Evolutionary conservation across 2,113 vertebrate genomes (phyloP).

Genomic region (Castor canadensis): DNA sequence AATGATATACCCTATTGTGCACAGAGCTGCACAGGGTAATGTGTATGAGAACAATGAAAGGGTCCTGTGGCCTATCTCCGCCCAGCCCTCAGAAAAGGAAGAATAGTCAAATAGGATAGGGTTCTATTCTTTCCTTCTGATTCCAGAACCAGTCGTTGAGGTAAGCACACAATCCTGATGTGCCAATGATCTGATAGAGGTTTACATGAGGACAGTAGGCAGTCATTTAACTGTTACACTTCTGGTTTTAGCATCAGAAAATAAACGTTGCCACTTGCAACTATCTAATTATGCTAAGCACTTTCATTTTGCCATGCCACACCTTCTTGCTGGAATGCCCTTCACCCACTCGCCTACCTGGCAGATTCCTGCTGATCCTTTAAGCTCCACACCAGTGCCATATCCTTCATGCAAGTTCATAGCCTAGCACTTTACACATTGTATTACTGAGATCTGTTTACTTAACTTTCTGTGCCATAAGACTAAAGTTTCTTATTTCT

Average conservation of each 20-base stretch:
- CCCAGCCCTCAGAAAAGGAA: background rate
- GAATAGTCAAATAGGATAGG: background rate
- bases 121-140: background rate
- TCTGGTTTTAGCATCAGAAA: constrained; percentile 1
- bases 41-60: background rate
- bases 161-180: background rate
- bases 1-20: background rate
- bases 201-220: background rate
- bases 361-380: background rate
- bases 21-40: background rate
- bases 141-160: background rate
- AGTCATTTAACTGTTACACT: background rate
- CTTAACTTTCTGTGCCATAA: background rate
- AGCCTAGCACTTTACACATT: background rate
- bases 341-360: background rate
- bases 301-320: background rate
- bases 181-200: background rate
- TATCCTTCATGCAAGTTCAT: background rate
- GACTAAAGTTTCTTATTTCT: background rate
- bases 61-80: background rate
- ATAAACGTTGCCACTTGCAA: background rate
- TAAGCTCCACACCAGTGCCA: background rate
- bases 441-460: background rate
- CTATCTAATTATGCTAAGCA: background rate
- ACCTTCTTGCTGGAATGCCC: background rate